Conservation (phyloP, 2,888 invertebrate genomes). For the Lucinisca nassula region DNA sequence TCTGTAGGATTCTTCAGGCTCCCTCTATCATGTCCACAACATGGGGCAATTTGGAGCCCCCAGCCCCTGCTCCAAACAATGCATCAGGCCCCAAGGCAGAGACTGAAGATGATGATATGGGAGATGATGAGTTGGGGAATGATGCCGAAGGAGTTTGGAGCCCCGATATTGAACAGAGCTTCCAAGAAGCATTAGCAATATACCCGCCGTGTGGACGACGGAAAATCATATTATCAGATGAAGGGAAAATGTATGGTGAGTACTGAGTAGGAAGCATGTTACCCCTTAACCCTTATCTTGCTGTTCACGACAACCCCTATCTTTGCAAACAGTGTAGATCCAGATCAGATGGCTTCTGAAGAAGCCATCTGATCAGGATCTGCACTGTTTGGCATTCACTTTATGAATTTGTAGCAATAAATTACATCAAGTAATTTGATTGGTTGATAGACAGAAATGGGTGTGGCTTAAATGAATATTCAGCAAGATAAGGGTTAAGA, state of each 20-base stretch:
- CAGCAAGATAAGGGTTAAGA: no score
- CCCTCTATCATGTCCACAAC: conserved; percentile 75
- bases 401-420: no score
- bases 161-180: conserved; percentile 99
- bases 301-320: no score
- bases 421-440: no score
- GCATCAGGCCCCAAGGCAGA: conserved; percentile 58
- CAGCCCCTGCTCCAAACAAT: conserved; percentile 51
- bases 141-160: conserved; percentile 99
- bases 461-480: no score
- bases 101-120: conserved; percentile 61
- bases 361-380: no score
- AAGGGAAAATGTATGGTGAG: conserved; percentile 99
- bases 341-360: no score
- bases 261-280: no score
- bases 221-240: conserved; percentile 99
- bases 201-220: conserved; percentile 99
- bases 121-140: conserved; percentile 92
- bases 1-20: not conserved
- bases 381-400: no score
- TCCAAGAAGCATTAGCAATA: conserved; percentile 99
- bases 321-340: no score
- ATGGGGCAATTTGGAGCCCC: conserved; percentile 80
- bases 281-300: no score
- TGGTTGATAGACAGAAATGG: no score